A percentile compares a stretch with the other conserved stretches of the same genome.
Evolutionary conservation across 2,113 vertebrate genomes (phyloP).

Genomic region (Pachypanchax playfairii): DNA sequence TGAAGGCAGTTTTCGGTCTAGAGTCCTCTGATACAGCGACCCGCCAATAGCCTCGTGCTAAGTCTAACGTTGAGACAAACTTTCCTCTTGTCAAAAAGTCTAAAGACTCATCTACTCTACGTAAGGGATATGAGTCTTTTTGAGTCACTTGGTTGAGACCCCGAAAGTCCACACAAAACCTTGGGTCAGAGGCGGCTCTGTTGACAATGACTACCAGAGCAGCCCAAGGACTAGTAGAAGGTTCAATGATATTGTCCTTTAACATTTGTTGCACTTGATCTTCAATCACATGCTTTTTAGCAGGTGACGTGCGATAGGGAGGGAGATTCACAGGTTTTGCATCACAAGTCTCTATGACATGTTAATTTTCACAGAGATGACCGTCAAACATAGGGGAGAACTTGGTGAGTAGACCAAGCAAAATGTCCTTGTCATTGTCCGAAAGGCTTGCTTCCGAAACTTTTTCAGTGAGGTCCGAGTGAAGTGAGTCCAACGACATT

Average conservation of each 20-base stretch:
- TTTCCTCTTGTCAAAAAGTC: slow-evolving; percentile 15
- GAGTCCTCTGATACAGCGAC: slow-evolving; percentile 2
- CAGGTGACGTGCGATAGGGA: not conserved
- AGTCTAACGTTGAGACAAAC: slow-evolving; percentile 4
- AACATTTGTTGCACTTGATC: not conserved
- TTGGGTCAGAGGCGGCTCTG: not conserved
- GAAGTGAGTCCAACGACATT: not conserved
- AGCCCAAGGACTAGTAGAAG: not conserved
- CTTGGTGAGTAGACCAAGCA: not conserved
- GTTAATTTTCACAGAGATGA: not conserved
- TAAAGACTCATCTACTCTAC: slow-evolving; percentile 12
- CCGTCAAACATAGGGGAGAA: not conserved
- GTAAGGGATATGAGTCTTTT: slow-evolving; percentile 3
- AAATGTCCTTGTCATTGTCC: not conserved
- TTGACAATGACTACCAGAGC: not conserved
- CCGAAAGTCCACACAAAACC: not conserved
- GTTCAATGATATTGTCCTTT: not conserved
- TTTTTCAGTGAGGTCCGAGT: not conserved
- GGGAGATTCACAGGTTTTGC: slow-evolving; percentile 1
- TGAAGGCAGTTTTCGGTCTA: slow-evolving; percentile 17
- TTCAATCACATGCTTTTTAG: not conserved
- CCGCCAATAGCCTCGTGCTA: not conserved
- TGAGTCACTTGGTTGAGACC: not conserved
- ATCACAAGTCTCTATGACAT: not conserved
- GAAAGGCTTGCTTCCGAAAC: not conserved